Base-by-base conservation (phyloP, 1,140 invertebrate species). In the Oreohelix idahoensis region DNA sequence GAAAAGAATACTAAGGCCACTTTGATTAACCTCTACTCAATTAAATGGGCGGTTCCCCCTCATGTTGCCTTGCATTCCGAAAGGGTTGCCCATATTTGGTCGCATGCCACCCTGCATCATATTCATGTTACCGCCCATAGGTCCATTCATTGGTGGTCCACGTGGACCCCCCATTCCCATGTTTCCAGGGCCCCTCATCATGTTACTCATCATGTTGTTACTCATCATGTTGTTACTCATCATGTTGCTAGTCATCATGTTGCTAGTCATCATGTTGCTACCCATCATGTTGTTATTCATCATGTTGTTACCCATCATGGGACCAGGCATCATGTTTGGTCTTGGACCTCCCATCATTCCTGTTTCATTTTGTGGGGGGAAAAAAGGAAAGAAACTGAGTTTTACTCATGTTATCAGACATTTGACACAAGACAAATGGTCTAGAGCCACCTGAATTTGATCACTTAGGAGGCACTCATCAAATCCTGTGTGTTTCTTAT, bases 261-360 rank as follows among this genome's bases (percentile, higher is more conserved):
- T 17, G 17, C 45, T 8, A 11, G 45, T 8, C 45, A 17, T 8
- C 45, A 8, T 17, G 8, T 17, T 17, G 10, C 8, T 49, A 17
- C 45, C 51, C 81, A 82, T 82, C 35, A 63, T 58, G 8, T 17
- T 17, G 17, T 8, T 8, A 8, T 17, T 17, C 45, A 8, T 49
- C 45, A 49, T 49, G 10, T 11, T 58, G 53, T 58, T 81, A 36
- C 79, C 79, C 79, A 81, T 81, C 79, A 82, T 82, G n/a, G 71
- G 81, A 39, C 81, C 81, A 35, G 17, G 53, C 42, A 76, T 63
- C 51, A 75, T 35, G 38, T 63, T 51, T 42, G 51, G 51, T 29
- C 51, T 32, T 35, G 49, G 74, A 66, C 73, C 74, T 66, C 73
- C 81, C 74, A 77, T 83, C 73, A 66, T 74, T 63, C 73, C 81